phyloP scores from a whole-genome alignment of 2,888 invertebrate species.

The Incurvaria masculella region DNA sequence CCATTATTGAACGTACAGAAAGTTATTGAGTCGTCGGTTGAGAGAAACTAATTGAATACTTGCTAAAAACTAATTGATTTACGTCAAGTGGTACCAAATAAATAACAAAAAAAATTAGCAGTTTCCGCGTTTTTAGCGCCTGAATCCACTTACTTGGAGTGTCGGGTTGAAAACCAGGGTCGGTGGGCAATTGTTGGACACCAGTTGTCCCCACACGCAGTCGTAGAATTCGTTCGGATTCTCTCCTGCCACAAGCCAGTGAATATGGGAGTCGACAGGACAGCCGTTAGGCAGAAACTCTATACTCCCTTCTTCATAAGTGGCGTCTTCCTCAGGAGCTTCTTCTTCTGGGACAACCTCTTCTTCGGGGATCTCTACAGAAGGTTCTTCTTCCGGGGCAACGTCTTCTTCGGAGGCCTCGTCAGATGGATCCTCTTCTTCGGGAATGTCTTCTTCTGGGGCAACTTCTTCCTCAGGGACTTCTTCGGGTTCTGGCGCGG shows the following conservation, averaged over 20 bases:
- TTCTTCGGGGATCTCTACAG: no score
- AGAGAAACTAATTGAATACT: no score
- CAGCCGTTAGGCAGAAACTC: slow-evolving; percentile 35
- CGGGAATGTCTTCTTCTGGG: background rate
- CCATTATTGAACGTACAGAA: no score
- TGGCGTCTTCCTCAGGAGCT: background rate
- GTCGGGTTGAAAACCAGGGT: slow-evolving; percentile 30
- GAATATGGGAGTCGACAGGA: slow-evolving; percentile 30
- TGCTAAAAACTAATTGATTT: background rate
- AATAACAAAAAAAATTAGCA: no score
- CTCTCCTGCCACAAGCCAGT: slow-evolving; percentile 33
- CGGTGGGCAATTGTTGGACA: slow-evolving; percentile 23
- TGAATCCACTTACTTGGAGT: slow-evolving; percentile 30
- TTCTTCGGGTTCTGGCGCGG: background rate
- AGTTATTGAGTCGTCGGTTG: no score
- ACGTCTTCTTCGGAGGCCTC: background rate
- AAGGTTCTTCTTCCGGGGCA: background rate
- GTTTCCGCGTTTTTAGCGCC: no score
- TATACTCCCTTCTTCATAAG: slow-evolving; percentile 6
- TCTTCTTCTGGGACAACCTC: background rate
- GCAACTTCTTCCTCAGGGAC: background rate
- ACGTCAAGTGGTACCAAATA: background rate
- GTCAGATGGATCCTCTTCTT: background rate
- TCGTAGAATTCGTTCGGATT: slow-evolving; percentile 35
- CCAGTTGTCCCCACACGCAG: slow-evolving; percentile 33